Percentiles rank a stretch among this genome's conserved stretches.
phyloP scores from a whole-genome alignment of 2,113 vertebrate species.

The Microtus pennsylvanicus region DNA sequence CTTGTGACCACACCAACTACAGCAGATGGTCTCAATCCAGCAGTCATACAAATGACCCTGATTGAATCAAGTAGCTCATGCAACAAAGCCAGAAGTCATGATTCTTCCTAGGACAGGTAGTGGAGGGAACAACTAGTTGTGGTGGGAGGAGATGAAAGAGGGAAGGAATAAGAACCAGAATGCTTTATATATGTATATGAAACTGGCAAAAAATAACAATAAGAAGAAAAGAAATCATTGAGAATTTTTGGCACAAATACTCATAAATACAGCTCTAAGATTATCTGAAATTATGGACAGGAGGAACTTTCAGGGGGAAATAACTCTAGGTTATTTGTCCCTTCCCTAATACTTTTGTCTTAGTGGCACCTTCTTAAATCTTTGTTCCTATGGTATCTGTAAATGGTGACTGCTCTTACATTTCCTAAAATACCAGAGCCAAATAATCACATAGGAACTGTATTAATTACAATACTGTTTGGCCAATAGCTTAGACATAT shows the following conservation, averaged over 20 bases:
- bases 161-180: background rate
- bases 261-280: constrained; percentile 38
- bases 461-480: too few relatives aligned
- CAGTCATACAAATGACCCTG: background rate
- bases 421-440: too few relatives aligned
- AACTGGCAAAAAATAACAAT: background rate
- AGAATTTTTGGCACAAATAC: background rate
- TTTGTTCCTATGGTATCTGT: constrained; percentile 67
- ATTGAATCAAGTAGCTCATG: background rate
- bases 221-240: background rate
- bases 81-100: background rate
- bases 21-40: background rate
- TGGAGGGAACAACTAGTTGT: too few relatives aligned
- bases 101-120: background rate
- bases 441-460: too few relatives aligned
- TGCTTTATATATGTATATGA: background rate
- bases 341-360: constrained; percentile 52
- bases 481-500: too few relatives aligned
- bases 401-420: too few relatives aligned
- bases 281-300: constrained; percentile 5
- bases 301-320: background rate
- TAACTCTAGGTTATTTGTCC: constrained; percentile 37
- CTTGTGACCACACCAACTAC: background rate
- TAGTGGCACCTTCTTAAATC: constrained; percentile 68
- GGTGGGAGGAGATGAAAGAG: background rate